phyloP scores from a whole-genome alignment of 1,140 invertebrate genomes.

The Brachionus koreanus region DNA sequence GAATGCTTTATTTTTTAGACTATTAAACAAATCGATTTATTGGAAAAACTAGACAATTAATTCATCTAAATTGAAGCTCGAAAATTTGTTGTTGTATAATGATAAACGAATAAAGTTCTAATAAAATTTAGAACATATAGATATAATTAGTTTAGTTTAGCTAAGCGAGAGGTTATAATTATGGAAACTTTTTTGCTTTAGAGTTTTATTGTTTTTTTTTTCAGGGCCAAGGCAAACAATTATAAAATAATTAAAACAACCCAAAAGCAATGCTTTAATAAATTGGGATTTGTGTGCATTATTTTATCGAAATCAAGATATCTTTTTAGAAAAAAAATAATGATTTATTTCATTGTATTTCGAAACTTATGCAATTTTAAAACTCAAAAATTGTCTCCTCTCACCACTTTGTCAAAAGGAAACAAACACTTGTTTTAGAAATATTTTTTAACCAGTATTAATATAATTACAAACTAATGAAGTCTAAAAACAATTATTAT shows the following conservation, averaged over 20 bases:
- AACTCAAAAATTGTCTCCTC: neutral
- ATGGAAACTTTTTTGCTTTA: neutral
- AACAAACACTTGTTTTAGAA: neutral
- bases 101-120: neutral
- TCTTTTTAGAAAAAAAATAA: neutral
- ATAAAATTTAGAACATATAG: neutral
- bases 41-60: neutral
- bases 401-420: neutral
- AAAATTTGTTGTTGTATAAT: slow-evolving; percentile 24
- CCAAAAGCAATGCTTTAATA: neutral
- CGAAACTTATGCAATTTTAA: neutral
- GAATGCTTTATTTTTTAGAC: neutral
- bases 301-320: neutral
- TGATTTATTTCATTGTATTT: neutral
- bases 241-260: slow-evolving; percentile 7
- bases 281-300: slow-evolving; percentile 5
- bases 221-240: slow-evolving; percentile 29
- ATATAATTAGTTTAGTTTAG: slow-evolving; percentile 30
- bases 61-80: neutral
- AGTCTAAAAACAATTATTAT: too few species aligned
- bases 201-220: neutral
- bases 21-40: slow-evolving; percentile 23
- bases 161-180: neutral
- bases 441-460: too few species aligned
- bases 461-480: too few species aligned